Conservation (phyloP, 2,113 vertebrate species). For the Sclerurus mexicanus region DNA sequence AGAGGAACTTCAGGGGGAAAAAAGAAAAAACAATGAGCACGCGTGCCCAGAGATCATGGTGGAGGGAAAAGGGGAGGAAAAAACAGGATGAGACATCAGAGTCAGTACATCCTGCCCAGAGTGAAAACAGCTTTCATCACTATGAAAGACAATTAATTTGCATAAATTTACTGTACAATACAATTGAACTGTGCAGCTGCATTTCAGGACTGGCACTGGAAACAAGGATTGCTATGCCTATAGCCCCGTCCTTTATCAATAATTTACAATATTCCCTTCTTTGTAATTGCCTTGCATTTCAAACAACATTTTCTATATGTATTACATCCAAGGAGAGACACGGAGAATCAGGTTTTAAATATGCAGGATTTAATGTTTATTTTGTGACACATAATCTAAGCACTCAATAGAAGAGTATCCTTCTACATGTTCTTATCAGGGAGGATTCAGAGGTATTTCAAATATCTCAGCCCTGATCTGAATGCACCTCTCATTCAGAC, state of each 20-base stretch:
- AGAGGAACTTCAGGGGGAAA: constrained; percentile 16
- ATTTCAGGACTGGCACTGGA: background rate
- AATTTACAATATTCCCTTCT: background rate
- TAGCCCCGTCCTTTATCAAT: background rate
- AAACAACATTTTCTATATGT: background rate
- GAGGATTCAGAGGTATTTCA: background rate
- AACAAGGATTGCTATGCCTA: background rate
- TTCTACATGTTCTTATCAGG: background rate
- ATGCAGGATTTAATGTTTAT: background rate
- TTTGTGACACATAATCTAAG: background rate
- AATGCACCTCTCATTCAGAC: background rate
- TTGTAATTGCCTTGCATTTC: background rate
- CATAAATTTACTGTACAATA: background rate
- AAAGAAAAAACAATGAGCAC: background rate
- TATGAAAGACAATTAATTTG: constrained; percentile 15
- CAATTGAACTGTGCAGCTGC: background rate
- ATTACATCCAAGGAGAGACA: background rate
- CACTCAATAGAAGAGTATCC: background rate
- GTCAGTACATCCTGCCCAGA: background rate
- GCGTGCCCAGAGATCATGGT: background rate
- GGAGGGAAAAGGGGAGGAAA: constrained; percentile 25
- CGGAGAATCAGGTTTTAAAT: background rate
- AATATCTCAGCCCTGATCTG: background rate
- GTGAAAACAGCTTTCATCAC: constrained; percentile 36
- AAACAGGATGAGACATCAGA: constrained; percentile 53